These are phyloP conservation scores for Otus sunia DNA, from an alignment of 2,113 vertebrate genomes.

Conservation along the genomic window DNA sequence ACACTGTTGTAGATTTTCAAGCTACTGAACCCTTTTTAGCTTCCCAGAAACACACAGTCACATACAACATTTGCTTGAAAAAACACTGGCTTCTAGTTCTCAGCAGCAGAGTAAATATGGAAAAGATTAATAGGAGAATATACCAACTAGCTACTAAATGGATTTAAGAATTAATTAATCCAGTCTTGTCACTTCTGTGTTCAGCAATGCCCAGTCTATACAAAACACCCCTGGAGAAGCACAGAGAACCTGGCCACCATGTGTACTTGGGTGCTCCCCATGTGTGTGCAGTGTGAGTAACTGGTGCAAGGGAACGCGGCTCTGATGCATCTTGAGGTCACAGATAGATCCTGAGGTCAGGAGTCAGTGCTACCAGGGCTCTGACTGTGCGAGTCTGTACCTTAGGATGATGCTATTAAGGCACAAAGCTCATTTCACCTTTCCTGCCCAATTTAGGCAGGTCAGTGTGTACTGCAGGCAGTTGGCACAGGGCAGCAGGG, in stretches of 20 bases:
- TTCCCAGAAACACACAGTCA: not conserved
- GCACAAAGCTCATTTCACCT: not conserved
- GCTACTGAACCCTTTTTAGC: not conserved
- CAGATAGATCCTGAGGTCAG: not conserved
- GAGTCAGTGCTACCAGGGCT: not conserved
- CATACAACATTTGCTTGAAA: not conserved
- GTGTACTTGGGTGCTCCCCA: too few relatives aligned
- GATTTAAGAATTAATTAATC: not conserved
- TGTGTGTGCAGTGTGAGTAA: rapidly evolving
- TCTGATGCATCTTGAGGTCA: not conserved
- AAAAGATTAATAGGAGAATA: not conserved
- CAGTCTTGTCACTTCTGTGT: not conserved
- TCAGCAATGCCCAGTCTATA: not conserved
- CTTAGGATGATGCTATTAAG: not conserved
- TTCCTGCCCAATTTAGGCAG: not conserved
- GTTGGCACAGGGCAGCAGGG: not conserved
- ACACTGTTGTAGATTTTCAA: not conserved
- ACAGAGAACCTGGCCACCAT: not conserved
- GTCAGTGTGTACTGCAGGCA: not conserved
- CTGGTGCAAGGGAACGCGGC: not conserved
- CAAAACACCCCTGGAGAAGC: not conserved
- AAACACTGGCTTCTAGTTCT: not conserved
- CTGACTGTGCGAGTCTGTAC: not conserved
- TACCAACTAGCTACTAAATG: not conserved
- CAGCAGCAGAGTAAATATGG: not conserved